Base-by-base conservation (phyloP, 2,797 vertebrate species). In the Sebastes steindachneri region DNA sequence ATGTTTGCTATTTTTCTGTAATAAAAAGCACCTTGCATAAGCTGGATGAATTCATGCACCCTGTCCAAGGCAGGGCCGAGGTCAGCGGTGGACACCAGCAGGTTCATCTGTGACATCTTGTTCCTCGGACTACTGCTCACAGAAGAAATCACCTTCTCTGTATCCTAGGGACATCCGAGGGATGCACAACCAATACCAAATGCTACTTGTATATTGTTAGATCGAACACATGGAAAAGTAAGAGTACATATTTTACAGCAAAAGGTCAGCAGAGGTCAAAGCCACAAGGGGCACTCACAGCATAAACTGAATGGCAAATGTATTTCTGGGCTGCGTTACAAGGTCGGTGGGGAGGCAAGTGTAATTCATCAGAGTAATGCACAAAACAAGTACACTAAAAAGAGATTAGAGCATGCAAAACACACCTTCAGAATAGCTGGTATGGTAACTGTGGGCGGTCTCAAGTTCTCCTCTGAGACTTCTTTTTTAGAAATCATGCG, bases 401-500 rank as follows among this genome's bases (percentile, higher is more conserved):
- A 51, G 10, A 21, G 8, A 48, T 26, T 15, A 21, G 11, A 14
- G 6, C 29, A 31, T 9, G 17, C 5, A 63, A 72, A 73, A 58
- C 54, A 12, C 76, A 96, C 96, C 93, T 93, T 93, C 23, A 96
- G 87, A 37, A 96, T 86, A 63, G 84, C 85, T 67, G 94, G 83
- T 41, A 95, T 73, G 68, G 77, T 92, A 35, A 93, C 80, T 4
- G 68, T 15, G 0, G 15, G 45, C 4, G 82, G 65, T 65, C 67
- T 90, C 11, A 68, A 3, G 15, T 26, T 83, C 62, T 68, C 78
- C 37, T 82, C 80, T 0, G 26, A 5, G 3, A 41, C n/a, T 4
- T 12, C 26, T 23, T 86, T 86, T 53, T 90, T 66, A 7, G 88
- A 79, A 70, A 81, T 23, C 1, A 94, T 23, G 1, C 93, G 95